Percentiles rank a stretch among this genome's conserved stretches.
Conservation (phyloP, 2,797 vertebrate species). For the Eulemur albifrons region DNA sequence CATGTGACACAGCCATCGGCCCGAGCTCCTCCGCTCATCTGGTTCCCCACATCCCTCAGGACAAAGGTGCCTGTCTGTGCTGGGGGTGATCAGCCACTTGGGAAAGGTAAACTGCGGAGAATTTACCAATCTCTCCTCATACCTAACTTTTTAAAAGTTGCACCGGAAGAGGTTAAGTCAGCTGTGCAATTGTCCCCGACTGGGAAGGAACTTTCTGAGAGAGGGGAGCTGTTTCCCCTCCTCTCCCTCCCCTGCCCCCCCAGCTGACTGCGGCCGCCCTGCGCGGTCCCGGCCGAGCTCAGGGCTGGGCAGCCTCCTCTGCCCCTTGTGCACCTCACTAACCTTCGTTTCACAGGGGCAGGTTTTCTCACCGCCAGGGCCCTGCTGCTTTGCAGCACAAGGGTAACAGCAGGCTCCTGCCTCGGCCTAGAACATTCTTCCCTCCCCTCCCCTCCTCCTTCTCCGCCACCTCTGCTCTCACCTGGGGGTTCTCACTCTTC, state of each 20-base stretch:
- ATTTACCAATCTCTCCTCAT: not conserved
- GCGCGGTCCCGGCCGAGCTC: not conserved
- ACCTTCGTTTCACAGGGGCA: fast-evolving
- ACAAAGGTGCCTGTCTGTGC: not conserved
- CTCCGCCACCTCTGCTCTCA: not conserved
- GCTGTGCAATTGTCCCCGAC: not conserved
- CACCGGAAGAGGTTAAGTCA: not conserved
- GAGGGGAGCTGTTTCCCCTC: too few species aligned
- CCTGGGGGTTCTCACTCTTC: not conserved
- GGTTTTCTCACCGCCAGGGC: fast-evolving
- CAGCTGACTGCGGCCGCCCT: not conserved
- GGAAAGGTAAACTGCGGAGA: not conserved
- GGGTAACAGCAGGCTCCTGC: fast-evolving
- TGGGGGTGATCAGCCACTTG: not conserved
- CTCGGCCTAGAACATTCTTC: not conserved
- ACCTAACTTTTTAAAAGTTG: not conserved
- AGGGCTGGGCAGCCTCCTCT: not conserved
- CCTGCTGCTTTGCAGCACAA: not conserved
- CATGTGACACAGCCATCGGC: fast-evolving
- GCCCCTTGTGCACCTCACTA: fast-evolving
- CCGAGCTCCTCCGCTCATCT: not conserved
- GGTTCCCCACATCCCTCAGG: not conserved
- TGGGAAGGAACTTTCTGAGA: not conserved
- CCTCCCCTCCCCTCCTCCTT: not conserved
- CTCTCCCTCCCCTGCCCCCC: not conserved